A percentile compares a stretch with the other conserved stretches of the same genome.
Evolutionary conservation across 2,113 vertebrate genomes (phyloP).

Genomic region (Epinephelus fuscoguttatus): DNA sequence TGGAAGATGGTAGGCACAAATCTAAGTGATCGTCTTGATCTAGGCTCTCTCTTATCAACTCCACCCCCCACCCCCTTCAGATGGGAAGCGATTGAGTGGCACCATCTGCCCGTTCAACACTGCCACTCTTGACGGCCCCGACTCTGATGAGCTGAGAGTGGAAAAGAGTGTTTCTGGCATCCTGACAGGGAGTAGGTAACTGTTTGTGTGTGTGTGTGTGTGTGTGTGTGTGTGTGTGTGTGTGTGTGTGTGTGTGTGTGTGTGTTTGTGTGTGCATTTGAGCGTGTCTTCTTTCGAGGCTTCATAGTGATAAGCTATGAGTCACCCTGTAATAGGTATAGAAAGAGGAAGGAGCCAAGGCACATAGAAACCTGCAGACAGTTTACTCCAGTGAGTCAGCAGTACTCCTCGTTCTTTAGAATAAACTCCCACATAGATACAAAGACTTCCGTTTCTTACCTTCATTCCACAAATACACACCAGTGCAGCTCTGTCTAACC

Average conservation of each 20-base stretch:
- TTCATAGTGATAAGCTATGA: slow-evolving; percentile 52
- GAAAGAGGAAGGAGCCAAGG: slow-evolving; percentile 28
- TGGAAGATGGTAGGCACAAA: neutral
- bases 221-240: neutral
- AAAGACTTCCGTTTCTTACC: neutral
- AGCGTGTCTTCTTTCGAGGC: slow-evolving; percentile 9
- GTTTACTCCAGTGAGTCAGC: slow-evolving; percentile 36
- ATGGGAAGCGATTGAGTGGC: slow-evolving; percentile 37
- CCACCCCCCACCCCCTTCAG: neutral
- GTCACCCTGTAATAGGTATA: slow-evolving; percentile 37
- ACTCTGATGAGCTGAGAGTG: slow-evolving; percentile 32
- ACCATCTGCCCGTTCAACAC: slow-evolving; percentile 50
- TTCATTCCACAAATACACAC: slow-evolving; percentile 18
- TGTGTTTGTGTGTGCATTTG: slow-evolving; percentile 4
- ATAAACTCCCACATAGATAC: neutral
- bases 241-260: neutral
- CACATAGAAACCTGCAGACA: slow-evolving; percentile 32
- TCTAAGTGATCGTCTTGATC: slow-evolving; percentile 1
- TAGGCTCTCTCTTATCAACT: slow-evolving; percentile 28
- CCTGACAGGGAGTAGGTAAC: slow-evolving; percentile 30
- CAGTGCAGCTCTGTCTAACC: neutral
- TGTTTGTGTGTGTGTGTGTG: slow-evolving; percentile 8
- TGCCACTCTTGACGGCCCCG: slow-evolving; percentile 32
- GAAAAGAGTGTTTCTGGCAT: slow-evolving; percentile 25
- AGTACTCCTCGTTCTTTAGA: neutral